Evolutionary conservation across 2,797 vertebrate genomes (phyloP).

Genomic region (Euphonia xanthogaster): DNA sequence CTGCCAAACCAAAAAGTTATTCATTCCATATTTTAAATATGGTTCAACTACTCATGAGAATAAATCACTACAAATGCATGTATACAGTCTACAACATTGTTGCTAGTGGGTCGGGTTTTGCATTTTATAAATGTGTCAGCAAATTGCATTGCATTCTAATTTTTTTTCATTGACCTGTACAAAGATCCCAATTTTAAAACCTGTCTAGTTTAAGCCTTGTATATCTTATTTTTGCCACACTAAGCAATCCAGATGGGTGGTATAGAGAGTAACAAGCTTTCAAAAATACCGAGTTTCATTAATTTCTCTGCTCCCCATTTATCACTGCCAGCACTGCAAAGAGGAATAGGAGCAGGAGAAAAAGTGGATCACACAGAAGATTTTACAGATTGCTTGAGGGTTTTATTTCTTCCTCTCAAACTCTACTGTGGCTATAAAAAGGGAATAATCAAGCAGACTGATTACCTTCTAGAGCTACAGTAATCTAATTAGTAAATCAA

Average conservation of each 20-base stretch:
- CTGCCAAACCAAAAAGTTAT: background rate
- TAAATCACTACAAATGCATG: background rate
- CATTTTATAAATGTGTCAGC: background rate
- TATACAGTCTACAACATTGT: background rate
- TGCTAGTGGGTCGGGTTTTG: background rate
- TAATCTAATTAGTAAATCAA: slow-evolving; percentile 27
- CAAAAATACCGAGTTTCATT: background rate
- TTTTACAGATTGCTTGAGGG: background rate
- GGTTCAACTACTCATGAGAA: background rate
- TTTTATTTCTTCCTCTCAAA: background rate
- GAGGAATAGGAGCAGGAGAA: background rate
- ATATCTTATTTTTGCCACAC: background rate
- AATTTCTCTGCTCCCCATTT: background rate
- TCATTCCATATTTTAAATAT: background rate
- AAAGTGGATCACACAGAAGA: background rate
- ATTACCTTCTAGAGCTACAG: background rate
- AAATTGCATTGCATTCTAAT: background rate
- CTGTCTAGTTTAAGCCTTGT: background rate
- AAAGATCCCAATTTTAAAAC: background rate
- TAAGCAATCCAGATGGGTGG: background rate
- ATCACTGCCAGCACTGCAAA: background rate
- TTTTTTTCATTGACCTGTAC: background rate
- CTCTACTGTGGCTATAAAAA: background rate
- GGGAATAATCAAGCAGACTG: slow-evolving; percentile 2
- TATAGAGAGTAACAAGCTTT: background rate